Evolutionary conservation across 2,797 vertebrate genomes (phyloP).

Genomic region (Tolypeutes matacus): DNA sequence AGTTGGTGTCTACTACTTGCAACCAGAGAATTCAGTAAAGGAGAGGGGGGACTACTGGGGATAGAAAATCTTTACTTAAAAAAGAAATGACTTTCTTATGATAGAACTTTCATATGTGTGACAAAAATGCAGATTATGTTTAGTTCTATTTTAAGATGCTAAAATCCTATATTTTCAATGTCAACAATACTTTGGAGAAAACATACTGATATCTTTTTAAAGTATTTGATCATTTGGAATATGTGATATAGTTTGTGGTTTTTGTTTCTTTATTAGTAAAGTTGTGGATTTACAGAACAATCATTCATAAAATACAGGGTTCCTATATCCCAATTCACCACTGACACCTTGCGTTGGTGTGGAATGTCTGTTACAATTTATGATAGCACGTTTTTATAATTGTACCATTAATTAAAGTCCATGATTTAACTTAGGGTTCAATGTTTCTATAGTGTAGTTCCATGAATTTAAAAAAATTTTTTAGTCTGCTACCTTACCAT

Average conservation of each 20-base stretch:
- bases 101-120: neutral
- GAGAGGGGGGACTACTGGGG: neutral
- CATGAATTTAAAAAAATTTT: no score
- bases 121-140: neutral
- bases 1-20: neutral
- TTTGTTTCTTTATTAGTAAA: no score
- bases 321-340: no score
- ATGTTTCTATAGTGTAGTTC: no score
- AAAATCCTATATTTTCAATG: neutral
- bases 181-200: neutral
- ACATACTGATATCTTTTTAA: neutral
- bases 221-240: neutral
- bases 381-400: no score
- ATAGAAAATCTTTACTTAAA: neutral
- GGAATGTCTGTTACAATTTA: no score
- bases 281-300: no score
- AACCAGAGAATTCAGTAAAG: neutral
- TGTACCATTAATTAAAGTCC: no score
- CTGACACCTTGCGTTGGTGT: no score
- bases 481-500: no score
- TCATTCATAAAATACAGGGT: no score
- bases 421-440: no score
- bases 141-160: neutral
- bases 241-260: neutral
- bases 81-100: neutral